Conservation (phyloP, 1,140 invertebrate species). For the Ostrea denselamellosa region DNA sequence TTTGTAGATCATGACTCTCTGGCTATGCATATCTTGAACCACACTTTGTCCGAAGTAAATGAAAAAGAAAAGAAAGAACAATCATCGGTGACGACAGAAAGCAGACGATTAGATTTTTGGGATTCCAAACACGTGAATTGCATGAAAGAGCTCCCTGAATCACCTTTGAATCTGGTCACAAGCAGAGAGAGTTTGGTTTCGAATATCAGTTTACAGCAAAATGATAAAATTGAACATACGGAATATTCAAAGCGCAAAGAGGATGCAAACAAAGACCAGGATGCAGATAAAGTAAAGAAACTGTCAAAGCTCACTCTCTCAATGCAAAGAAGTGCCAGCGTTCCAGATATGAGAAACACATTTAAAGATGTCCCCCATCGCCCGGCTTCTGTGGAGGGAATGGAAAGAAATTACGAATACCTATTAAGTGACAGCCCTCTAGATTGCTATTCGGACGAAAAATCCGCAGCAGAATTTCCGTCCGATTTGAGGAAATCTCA, state of each 20-base stretch:
- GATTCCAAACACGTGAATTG: neutral
- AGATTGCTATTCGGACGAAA: neutral
- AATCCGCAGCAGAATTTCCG: neutral
- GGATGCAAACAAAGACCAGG: neutral
- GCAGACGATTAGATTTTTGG: neutral
- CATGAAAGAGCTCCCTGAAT: neutral
- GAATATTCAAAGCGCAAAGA: neutral
- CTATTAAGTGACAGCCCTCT: neutral
- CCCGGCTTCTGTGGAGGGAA: neutral
- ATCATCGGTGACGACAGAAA: neutral
- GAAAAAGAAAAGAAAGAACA: constrained; percentile 24
- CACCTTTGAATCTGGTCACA: neutral
- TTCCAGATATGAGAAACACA: constrained; percentile 29
- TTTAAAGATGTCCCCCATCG: neutral
- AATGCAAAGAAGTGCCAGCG: constrained; percentile 31
- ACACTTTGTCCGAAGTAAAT: constrained; percentile 41
- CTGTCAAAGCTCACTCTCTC: neutral
- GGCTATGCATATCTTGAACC: constrained; percentile 55
- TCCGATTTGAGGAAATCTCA: neutral
- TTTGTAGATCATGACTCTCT: constrained; percentile 52
- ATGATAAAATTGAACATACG: neutral
- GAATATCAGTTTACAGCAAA: neutral
- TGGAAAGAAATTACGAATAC: neutral
- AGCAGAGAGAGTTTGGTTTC: neutral
- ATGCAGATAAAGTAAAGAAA: neutral